phyloP scores from a whole-genome alignment of 2,888 invertebrate species.

The Pyrrhia umbra region DNA sequence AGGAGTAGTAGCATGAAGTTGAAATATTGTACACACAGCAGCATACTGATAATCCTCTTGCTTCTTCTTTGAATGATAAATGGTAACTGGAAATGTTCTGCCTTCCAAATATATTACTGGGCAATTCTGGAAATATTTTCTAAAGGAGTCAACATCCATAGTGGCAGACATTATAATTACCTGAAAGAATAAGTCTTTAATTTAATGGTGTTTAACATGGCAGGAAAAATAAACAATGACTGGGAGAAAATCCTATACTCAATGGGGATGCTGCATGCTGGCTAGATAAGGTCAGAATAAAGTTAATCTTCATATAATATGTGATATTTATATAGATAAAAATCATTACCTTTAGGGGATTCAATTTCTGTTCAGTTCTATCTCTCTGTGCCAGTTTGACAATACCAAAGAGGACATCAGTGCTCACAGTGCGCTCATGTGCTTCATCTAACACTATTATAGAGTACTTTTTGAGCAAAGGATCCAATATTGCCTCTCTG shows the following conservation, averaged over 20 bases:
- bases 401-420: constrained; percentile 98
- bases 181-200: constrained; percentile 76
- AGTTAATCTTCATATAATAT: no score
- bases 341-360: constrained; percentile 92
- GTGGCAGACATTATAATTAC: constrained; percentile 98
- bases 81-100: constrained; percentile 94
- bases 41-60: constrained; percentile 96
- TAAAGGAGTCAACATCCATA: constrained; percentile 98
- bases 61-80: constrained; percentile 92
- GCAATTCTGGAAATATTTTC: constrained; percentile 96
- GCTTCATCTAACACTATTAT: constrained; percentile 98
- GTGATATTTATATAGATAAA: no score
- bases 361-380: constrained; percentile 90
- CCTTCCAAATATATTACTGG: constrained; percentile 97
- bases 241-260: background rate
- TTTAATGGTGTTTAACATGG: background rate
- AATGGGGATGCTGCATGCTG: background rate
- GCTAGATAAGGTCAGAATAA: no score
- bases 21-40: constrained; percentile 96
- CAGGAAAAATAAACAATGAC: no score
- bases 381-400: constrained; percentile 96
- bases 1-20: constrained; percentile 95
- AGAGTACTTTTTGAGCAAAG: constrained; percentile 93
- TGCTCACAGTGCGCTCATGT: constrained; percentile 98
- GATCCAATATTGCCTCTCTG: constrained; percentile 96